These are phyloP conservation scores for Arrhamphus sclerolepis DNA, from an alignment of 2,797 vertebrate genomes.

Conservation along the genomic window DNA sequence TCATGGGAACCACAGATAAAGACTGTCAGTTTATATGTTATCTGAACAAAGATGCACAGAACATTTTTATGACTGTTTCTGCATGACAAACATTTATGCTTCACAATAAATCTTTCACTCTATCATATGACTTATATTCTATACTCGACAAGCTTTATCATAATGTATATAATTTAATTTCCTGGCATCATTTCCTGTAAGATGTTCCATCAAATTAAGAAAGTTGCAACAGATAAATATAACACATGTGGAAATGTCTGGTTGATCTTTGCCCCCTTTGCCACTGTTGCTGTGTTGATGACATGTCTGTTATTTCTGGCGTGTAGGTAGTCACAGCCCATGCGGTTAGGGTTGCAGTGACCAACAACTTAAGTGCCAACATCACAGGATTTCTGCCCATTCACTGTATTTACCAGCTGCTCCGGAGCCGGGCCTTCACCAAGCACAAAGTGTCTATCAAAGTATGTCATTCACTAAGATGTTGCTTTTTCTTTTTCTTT, in stretches of 20 bases:
- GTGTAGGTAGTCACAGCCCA: constrained; percentile 97
- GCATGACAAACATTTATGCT: neutral
- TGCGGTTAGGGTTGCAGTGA: constrained; percentile 95
- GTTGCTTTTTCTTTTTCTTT: neutral
- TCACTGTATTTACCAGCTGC: constrained; percentile 98
- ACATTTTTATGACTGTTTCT: neutral
- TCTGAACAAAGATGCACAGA: too few species aligned
- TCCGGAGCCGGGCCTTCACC: constrained; percentile 96
- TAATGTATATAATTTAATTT: too few species aligned
- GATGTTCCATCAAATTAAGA: too few species aligned
- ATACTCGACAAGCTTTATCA: too few species aligned
- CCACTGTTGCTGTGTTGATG: neutral
- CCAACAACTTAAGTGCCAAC: constrained; percentile 94
- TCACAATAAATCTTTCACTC: too few species aligned
- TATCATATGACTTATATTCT: too few species aligned
- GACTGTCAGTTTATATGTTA: too few species aligned
- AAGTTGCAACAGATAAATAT: too few species aligned
- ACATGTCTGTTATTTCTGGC: constrained; percentile 3
- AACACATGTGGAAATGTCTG: too few species aligned
- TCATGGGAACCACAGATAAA: too few species aligned
- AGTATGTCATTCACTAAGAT: constrained; percentile 72
- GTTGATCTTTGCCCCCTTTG: neutral
- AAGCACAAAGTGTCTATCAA: constrained; percentile 99
- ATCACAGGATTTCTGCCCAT: constrained; percentile 98
- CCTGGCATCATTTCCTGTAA: too few species aligned